These are phyloP conservation scores for Brachyhypopomus gauderio DNA, from an alignment of 2,113 vertebrate species.

Conservation along the genomic window DNA sequence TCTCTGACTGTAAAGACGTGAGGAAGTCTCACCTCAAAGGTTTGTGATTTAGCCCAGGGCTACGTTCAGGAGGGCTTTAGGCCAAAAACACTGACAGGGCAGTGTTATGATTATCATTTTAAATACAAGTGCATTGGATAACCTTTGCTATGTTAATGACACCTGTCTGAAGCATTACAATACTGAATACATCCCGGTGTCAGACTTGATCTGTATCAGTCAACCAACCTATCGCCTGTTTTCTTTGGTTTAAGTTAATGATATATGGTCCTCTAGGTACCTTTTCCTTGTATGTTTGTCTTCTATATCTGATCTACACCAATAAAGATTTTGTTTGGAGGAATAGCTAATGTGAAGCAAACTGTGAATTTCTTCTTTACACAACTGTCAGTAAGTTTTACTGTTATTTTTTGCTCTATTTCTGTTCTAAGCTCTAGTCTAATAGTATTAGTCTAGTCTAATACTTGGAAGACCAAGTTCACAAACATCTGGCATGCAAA, in stretches of 20 bases:
- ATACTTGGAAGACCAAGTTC: not conserved
- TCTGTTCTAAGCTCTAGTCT: too few relatives aligned
- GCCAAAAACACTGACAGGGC: not conserved
- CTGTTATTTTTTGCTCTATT: not conserved
- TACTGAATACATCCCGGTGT: not conserved
- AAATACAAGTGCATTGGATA: not conserved
- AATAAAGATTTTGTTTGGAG: slow-evolving; percentile 57
- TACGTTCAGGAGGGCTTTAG: not conserved
- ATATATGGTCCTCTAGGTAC: slow-evolving; percentile 8
- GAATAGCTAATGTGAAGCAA: slow-evolving; percentile 11
- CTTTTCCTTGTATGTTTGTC: slow-evolving; percentile 54
- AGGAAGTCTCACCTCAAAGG: not conserved
- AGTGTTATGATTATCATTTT: not conserved
- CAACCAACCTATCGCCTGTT: not conserved
- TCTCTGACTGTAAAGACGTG: not conserved
- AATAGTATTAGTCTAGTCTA: too few relatives aligned
- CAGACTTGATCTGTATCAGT: slow-evolving; percentile 36
- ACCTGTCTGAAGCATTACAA: slow-evolving; percentile 7
- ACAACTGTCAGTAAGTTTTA: not conserved
- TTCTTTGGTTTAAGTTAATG: slow-evolving; percentile 22
- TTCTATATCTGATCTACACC: slow-evolving; percentile 62
- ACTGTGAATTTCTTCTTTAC: not conserved
- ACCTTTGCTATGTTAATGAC: not conserved
- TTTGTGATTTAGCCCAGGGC: not conserved
- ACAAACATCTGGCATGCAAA: not conserved